phyloP scores from a whole-genome alignment of 2,113 vertebrate species.

The Pituophis catenifer region DNA sequence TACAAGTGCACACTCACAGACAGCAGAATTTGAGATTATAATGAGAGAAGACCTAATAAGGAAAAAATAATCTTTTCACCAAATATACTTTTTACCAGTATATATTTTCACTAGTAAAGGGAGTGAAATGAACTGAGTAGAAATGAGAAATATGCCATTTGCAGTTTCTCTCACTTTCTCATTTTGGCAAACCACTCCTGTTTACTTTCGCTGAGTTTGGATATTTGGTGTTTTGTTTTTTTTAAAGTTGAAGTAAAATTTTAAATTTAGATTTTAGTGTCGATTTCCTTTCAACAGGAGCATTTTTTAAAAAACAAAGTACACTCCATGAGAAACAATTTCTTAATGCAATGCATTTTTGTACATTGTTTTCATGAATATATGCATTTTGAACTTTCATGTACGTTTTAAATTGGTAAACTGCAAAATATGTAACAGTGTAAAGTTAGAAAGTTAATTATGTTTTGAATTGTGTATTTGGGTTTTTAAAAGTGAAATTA shows the following conservation, averaged over 20 bases:
- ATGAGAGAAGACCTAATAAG: constrained; percentile 51
- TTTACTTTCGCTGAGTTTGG: background rate
- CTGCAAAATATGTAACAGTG: background rate
- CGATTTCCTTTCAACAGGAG: background rate
- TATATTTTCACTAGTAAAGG: background rate
- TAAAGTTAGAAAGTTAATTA: background rate
- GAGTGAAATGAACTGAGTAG: background rate
- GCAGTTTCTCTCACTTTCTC: background rate
- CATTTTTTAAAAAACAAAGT: background rate
- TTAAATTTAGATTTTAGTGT: background rate
- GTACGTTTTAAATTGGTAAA: background rate
- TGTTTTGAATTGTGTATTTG: background rate
- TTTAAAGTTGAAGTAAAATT: background rate
- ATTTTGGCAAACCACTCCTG: background rate
- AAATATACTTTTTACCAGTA: too few relatives aligned
- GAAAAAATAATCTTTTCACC: constrained; percentile 31
- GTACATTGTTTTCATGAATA: background rate
- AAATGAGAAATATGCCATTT: background rate
- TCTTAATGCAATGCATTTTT: background rate
- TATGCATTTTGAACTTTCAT: background rate
- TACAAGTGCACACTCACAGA: background rate
- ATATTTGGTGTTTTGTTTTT: background rate
- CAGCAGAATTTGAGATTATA: background rate
- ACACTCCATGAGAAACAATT: background rate
- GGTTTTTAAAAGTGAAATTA: background rate